phyloP scores from a whole-genome alignment of 2,113 vertebrate genomes.

The Acrocephalus arundinaceus region DNA sequence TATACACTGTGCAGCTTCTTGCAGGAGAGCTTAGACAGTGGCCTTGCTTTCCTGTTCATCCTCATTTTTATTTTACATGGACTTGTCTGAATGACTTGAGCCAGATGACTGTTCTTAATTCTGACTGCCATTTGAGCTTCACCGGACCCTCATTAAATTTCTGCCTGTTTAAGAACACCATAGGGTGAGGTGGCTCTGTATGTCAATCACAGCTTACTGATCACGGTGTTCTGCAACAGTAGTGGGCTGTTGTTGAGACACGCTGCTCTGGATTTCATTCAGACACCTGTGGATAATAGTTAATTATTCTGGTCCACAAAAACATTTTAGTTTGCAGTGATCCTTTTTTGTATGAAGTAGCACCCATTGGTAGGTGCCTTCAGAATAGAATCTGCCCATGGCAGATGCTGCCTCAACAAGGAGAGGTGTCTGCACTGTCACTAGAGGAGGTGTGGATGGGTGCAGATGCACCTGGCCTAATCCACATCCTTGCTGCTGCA shows the following conservation, averaged over 20 bases:
- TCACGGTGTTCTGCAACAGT: accelerated
- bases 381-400: neutral
- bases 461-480: neutral
- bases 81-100: neutral
- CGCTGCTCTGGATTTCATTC: neutral
- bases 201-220: neutral
- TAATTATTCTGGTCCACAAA: neutral
- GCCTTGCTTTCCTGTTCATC: neutral
- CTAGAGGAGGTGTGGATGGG: neutral
- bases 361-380: neutral
- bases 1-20: neutral
- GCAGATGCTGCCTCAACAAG: neutral
- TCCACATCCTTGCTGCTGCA: neutral
- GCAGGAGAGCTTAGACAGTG: neutral
- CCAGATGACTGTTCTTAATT: accelerated
- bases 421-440: accelerated
- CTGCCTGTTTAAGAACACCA: accelerated
- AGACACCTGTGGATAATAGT: accelerated
- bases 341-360: accelerated
- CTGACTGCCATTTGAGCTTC: neutral
- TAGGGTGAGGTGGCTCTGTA: neutral
- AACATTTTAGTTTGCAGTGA: accelerated
- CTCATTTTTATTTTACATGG: accelerated
- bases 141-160: neutral
- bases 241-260: neutral